A percentile compares a stretch with the other conserved stretches of the same genome.
Conservation (phyloP, 2,888 invertebrate species). For the Leucophora obtusa region DNA sequence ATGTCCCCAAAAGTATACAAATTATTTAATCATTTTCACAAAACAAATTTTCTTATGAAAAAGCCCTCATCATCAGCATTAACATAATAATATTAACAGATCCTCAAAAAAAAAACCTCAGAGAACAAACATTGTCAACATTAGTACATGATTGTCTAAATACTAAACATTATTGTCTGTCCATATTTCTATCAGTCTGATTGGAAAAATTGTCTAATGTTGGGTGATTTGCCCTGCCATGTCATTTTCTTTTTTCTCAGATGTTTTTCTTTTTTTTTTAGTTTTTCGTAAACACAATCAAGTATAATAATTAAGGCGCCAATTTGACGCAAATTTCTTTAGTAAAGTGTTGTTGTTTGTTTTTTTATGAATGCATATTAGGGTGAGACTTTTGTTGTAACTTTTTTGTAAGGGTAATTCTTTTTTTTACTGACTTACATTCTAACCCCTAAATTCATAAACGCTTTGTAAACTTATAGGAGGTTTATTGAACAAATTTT, state of each 20-base stretch:
- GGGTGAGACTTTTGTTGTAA: not conserved
- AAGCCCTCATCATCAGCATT: not conserved
- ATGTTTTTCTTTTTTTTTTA: constrained; percentile 17
- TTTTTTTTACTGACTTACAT: too few species aligned
- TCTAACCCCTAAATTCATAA: too few species aligned
- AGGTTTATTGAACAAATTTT: too few species aligned
- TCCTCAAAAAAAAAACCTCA: constrained; percentile 15
- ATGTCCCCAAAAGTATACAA: constrained; percentile 8
- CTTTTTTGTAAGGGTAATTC: too few species aligned
- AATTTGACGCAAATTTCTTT: constrained; percentile 66
- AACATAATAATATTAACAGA: not conserved
- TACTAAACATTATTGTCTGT: not conserved
- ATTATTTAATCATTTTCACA: constrained; percentile 38
- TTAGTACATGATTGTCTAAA: constrained; percentile 13
- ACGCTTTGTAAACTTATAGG: too few species aligned
- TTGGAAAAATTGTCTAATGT: constrained; percentile 50
- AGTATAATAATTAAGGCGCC: constrained; percentile 67
- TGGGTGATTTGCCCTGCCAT: constrained; percentile 46
- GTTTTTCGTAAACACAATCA: constrained; percentile 51
- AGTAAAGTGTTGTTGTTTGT: constrained; percentile 38
- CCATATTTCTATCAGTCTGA: constrained; percentile 46
- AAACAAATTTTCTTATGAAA: constrained; percentile 19
- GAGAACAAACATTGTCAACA: constrained; percentile 18
- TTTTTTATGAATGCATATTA: constrained; percentile 14
- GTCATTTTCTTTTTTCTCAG: constrained; percentile 5